Base-by-base conservation (phyloP, 1,140 invertebrate species). In the Campoletis sonorensis region DNA sequence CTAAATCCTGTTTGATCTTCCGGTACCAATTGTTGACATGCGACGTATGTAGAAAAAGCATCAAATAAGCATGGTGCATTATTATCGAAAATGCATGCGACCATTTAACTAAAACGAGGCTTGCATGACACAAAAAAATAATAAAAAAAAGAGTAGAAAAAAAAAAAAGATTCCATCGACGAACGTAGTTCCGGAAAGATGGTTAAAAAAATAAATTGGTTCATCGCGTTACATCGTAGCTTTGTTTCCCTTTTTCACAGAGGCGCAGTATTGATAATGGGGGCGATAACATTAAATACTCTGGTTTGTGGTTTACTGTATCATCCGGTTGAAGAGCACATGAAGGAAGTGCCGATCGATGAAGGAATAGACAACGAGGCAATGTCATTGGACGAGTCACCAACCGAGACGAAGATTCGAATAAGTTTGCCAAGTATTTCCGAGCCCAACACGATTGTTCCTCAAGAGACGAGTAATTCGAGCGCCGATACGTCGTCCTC, bases 251-350 rank as follows among this genome's bases (percentile, higher is more conserved):
- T 85, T 27, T 45, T 85, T 92, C 90, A 70, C 90, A 95, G 95
- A 87, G 95, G 95, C 3, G 94, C 96, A 0, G 94, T 97, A 4
- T 88, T 98, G 1, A 94, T 98, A 2, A 94, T 97, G 91, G 96
- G 96, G 5, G 96, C 94, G 15, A 92, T 97, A 1, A 95, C 96
- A 64, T 87, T 97, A 11, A 96, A 97, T 86, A 95, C 96, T 0
- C 94, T 96, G 89, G 94, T 96, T 1, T 96, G 96, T 4, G 96
- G 96, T 0, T 86, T 97, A 13, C 93, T 97, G 15, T 97, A 96
- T 88, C 95, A 97, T 81, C 96, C 96, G 0, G 96, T 97, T 0
- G 94, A 96, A 84, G 92, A 94, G 54, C 96, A 97, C 86, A 94
- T 96, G 94, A 94, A 95, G 78, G 92, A 93, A 83, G 93, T 94